These are phyloP conservation scores for Momotus momota DNA, from an alignment of 2,797 vertebrate species.

Conservation along the genomic window DNA sequence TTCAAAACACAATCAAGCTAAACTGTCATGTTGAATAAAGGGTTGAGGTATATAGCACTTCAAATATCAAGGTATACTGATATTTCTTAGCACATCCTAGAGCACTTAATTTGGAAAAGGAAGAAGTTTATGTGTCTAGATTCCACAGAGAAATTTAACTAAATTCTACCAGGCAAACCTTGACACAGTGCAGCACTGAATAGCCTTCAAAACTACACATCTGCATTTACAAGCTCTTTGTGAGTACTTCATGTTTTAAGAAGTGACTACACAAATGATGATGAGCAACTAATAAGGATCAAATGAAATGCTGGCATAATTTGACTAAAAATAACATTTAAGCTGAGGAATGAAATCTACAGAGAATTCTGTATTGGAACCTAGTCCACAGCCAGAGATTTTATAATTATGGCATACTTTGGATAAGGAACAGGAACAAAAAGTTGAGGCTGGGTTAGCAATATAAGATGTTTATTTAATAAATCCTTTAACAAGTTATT, in stretches of 20 bases:
- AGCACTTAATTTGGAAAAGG: background rate
- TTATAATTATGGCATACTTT: background rate
- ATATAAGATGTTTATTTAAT: background rate
- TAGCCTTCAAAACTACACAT: background rate
- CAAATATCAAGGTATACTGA: background rate
- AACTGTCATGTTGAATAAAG: background rate
- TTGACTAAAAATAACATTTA: background rate
- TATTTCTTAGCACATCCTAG: background rate
- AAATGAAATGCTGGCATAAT: background rate
- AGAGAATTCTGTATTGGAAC: background rate
- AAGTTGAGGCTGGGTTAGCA: background rate
- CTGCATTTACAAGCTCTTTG: background rate
- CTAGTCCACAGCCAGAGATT: background rate
- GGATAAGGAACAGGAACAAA: background rate
- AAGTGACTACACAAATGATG: background rate
- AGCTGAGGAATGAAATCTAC: background rate
- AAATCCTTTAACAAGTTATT: background rate
- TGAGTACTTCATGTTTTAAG: background rate
- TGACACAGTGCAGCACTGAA: background rate
- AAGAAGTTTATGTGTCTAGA: background rate
- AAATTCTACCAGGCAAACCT: background rate
- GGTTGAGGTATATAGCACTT: background rate
- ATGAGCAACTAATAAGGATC: background rate
- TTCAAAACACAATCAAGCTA: background rate
- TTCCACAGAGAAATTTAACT: background rate